Evolutionary conservation across 1,140 invertebrate species (phyloP), one percentile per base, ranked within the genome.

Genomic region (Mya arenaria): DNA sequence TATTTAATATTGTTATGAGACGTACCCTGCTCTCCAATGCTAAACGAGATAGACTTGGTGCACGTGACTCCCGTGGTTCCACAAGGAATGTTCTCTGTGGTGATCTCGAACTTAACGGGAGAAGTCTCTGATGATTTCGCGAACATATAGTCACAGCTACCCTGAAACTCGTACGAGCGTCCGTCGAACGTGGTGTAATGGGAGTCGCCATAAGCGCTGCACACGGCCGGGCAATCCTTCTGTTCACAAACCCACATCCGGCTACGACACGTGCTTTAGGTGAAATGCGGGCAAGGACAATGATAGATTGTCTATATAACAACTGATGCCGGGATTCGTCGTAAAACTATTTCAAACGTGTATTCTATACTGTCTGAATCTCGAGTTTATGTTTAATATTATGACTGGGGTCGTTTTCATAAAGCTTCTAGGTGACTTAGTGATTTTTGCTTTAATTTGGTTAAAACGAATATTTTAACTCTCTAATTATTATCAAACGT

Each of bases 121-220:
- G 75, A 87, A 25, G 63, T 79, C 28, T 84, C 78, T 1, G 71
- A 83, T 2, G 89, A 87, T 91, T 97, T 97, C 1, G 95, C 95
- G 8, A 98, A 92, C 17, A 97, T 94, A 88, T 98, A 98, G 78
- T 97, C 96, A 90, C 97, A 98, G 58, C 95, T 85, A 94, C 37
- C 97, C 91, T 98, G 96, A 92, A 98, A 98, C 89, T 97, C 96
- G 89, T 95, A 98, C 8, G 94, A 93, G n/a, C 94, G 94, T 0
- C 95, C 96, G 92, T 98, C 97, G 89, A 97, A 98, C 0, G 96
- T 97, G 84, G 95, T 95, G 89, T 97, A 96, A 91, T 98, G 97
- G 1, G 89, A 89, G n/a, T 90, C 89, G 6, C 92, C 92, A 37
- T 97, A 94, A 0, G 96, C 95, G 0, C 96, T 94, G 90, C 97